Evolutionary conservation across 30 jellyfish, hydroid and myxozoan species (phyloP).

Genomic region (Haliclystus octoradiatus): DNA sequence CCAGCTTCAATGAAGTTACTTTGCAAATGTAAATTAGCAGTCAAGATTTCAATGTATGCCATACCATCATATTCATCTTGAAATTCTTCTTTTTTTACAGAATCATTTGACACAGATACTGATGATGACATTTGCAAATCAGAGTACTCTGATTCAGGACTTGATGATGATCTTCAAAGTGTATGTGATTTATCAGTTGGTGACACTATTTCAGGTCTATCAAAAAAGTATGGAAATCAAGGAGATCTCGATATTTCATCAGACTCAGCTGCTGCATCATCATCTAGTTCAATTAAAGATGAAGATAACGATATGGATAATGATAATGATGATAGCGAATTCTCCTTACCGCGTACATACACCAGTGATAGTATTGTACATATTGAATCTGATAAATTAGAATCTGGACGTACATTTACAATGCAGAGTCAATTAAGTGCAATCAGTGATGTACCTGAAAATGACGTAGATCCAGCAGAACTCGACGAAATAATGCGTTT

Average conservation of each 20-base stretch:
- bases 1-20: too few relatives aligned
- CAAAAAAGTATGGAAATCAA: background rate
- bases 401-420: background rate
- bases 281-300: background rate
- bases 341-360: constrained; percentile 76
- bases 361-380: constrained; percentile 73
- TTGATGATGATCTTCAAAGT: constrained; percentile 65
- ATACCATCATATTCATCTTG: too few relatives aligned
- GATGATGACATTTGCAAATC: constrained; percentile 25
- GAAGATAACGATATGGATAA: background rate
- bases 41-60: too few relatives aligned
- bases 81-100: constrained; percentile 13
- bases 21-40: too few relatives aligned
- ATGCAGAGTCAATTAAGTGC: constrained; percentile 22
- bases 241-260: background rate
- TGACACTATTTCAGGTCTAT: background rate
- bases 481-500: constrained; percentile 54
- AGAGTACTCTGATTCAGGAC: constrained; percentile 72
- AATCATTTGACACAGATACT: constrained; percentile 30
- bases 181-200: background rate
- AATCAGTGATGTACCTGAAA: constrained; percentile 76
- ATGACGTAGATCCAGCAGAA: constrained; percentile 36
- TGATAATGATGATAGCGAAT: constrained; percentile 46
- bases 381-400: constrained; percentile 10
- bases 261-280: background rate